These are phyloP conservation scores for Takifugu rubripes DNA, from an alignment of 2,797 vertebrate genomes.

Conservation along the genomic window DNA sequence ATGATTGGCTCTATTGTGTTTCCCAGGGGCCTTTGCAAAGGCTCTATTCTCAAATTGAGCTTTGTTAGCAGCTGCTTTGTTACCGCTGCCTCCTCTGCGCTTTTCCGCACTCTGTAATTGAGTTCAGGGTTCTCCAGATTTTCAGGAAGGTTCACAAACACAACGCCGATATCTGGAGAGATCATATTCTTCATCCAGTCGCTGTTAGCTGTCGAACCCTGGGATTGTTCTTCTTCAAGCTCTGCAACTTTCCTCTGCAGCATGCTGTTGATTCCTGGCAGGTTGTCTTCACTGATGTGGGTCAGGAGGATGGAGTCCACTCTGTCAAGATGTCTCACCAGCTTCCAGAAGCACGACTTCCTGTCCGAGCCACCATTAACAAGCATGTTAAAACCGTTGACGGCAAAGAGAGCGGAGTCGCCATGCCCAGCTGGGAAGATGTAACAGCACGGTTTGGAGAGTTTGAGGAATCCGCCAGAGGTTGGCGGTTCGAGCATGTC, in stretches of 20 bases:
- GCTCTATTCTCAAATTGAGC: conserved; percentile 87
- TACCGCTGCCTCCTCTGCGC: conserved; percentile 86
- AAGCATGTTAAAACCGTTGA: conserved; percentile 98
- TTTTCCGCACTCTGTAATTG: conserved; percentile 83
- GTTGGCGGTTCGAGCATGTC: conserved; percentile 95
- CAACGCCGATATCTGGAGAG: conserved; percentile 93
- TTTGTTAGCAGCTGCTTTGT: conserved; percentile 91
- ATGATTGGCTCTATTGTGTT: conserved; percentile 89
- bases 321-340: conserved; percentile 92
- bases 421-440: conserved; percentile 94
- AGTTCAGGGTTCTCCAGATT: conserved; percentile 84
- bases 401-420: conserved; percentile 93
- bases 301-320: conserved; percentile 96
- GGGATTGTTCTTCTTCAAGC: conserved; percentile 92
- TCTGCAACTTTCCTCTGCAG: conserved; percentile 92
- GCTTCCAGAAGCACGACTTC: conserved; percentile 97
- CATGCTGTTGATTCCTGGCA: conserved; percentile 97
- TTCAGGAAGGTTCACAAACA: conserved; percentile 94
- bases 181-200: conserved; percentile 99
- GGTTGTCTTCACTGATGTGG: conserved; percentile 92
- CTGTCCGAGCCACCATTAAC: conserved; percentile 95
- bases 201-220: conserved; percentile 91
- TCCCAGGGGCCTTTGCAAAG: conserved; percentile 84
- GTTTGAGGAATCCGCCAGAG: conserved; percentile 94
- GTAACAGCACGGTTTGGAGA: conserved; percentile 98